These are phyloP conservation scores for Pentamera pediparva DNA, from an alignment of 53 echinoderm and acorn worm species.

Conservation along the genomic window DNA sequence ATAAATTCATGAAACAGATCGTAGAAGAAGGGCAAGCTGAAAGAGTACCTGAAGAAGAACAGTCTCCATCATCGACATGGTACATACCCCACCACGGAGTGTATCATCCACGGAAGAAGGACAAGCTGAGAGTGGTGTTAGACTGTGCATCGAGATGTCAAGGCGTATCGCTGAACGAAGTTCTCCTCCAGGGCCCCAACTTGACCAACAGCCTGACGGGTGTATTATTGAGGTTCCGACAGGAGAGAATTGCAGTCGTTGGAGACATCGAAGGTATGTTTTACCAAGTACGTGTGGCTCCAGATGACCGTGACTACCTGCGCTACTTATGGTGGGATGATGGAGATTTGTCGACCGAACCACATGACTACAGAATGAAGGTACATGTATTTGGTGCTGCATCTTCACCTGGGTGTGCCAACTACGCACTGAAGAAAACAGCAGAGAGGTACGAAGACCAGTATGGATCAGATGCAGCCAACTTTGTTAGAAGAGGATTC, in stretches of 20 bases:
- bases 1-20: slow-evolving; percentile 40
- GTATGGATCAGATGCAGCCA: slow-evolving; percentile 29
- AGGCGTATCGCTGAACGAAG: neutral
- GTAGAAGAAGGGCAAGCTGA: slow-evolving; percentile 52
- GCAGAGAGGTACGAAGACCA: slow-evolving; percentile 39
- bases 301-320: slow-evolving; percentile 46
- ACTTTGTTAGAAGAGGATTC: slow-evolving; percentile 43
- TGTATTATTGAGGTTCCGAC: slow-evolving; percentile 8
- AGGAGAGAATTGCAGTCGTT: slow-evolving; percentile 20
- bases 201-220: slow-evolving; percentile 15
- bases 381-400: slow-evolving; percentile 55
- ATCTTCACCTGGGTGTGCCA: slow-evolving; percentile 58
- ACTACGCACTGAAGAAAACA: slow-evolving; percentile 45
- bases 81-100: slow-evolving; percentile 31
- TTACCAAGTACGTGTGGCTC: slow-evolving; percentile 2
- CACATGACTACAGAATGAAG: slow-evolving; percentile 50
- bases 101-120: slow-evolving; percentile 24
- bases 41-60: slow-evolving; percentile 22
- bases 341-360: slow-evolving; percentile 20
- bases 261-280: slow-evolving; percentile 18
- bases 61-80: neutral
- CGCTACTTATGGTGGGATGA: slow-evolving; percentile 60
- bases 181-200: neutral
- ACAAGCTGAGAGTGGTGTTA: neutral
- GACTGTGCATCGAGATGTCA: slow-evolving; percentile 3